These are phyloP conservation scores for Drosophila auraria DNA, from an alignment of 1,140 invertebrate species.

Conservation along the genomic window DNA sequence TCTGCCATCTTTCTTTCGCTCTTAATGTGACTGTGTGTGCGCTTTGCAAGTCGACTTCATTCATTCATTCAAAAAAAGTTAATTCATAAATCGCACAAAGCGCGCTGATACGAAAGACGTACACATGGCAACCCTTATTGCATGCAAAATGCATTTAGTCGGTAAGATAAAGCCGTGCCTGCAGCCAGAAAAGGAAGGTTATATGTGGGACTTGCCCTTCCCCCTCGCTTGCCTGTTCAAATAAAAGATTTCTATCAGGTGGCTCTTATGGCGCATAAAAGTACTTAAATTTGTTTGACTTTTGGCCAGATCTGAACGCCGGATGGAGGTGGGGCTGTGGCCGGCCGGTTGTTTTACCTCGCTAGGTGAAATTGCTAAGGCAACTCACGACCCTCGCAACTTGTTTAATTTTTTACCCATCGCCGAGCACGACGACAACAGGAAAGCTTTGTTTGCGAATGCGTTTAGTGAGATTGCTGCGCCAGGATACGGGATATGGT, in stretches of 20 bases:
- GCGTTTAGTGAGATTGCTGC: slow-evolving; percentile 67
- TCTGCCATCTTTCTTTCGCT: slow-evolving; percentile 23
- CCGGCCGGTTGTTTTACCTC: slow-evolving; percentile 27
- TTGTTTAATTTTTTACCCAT: slow-evolving; percentile 65
- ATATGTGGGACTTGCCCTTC: not conserved
- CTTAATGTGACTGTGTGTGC: slow-evolving; percentile 25
- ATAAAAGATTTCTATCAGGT: slow-evolving; percentile 83
- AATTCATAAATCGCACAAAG: slow-evolving; percentile 83
- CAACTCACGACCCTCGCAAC: slow-evolving; percentile 38
- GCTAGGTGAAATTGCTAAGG: slow-evolving; percentile 56
- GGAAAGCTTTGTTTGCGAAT: slow-evolving; percentile 65
- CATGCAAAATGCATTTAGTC: slow-evolving; percentile 76
- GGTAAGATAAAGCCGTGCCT: slow-evolving; percentile 68
- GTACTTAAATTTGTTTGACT: slow-evolving; percentile 83
- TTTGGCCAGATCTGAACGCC: slow-evolving; percentile 56
- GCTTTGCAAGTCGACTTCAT: slow-evolving; percentile 75
- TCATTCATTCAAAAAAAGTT: slow-evolving; percentile 71
- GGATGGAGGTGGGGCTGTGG: not conserved
- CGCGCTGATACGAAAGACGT: slow-evolving; percentile 74
- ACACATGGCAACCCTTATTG: slow-evolving; percentile 45
- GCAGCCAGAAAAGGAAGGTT: slow-evolving; percentile 25
- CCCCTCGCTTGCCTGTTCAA: slow-evolving; percentile 39
- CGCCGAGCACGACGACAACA: slow-evolving; percentile 41
- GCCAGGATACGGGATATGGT: slow-evolving; percentile 41
- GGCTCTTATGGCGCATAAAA: slow-evolving; percentile 80